Base-by-base conservation (phyloP, 2,888 invertebrate species). In the Cephus nigrinus region DNA sequence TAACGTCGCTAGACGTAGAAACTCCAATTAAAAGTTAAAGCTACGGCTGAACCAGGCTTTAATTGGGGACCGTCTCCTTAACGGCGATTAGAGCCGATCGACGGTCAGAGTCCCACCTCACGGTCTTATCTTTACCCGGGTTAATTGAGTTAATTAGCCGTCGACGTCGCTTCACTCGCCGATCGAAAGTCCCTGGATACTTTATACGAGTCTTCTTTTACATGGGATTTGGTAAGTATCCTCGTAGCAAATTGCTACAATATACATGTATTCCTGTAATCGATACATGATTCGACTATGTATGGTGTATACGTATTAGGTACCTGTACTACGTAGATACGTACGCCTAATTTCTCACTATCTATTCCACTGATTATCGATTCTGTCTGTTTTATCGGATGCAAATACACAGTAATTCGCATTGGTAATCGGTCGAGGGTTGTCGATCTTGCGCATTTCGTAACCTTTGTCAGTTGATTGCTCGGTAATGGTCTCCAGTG, bases 11-110 rank as follows among this genome's bases (percentile, higher is more conserved):
- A 55, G 23, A 55, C 55, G 55, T 55, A 85, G 82, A 83, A 88
- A 85, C 86, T 86, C 87, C 88, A 88, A 89, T 87, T 86, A 88
- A 87, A 88, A 86, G 83, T 87, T 88, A 85, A 84, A 86, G 81
- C 84, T 85, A 74, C 76, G 77, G 76, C 68, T 40, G 78, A 81
- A 83, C 80, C 76, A 78, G 79, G 79, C 76, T 82, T 82, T 84
- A 82, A 86, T 79, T 79, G 81, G 79, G 75, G 79, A 80, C 80
- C 79, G 73, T 80, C 75, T 82, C 79, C 82, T 79, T 79, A 80
- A 71, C 77, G 74, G 81, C 81, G 82, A 86, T 86, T 84, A 83
- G 78, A 79, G 78, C 80, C 83, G 80, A 81, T 85, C 76, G 85
- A 83, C 74, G 80, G 78, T 23, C 55, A 55, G 23, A 23, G 23